These are phyloP conservation scores for human (Homo sapiens) DNA, from an alignment of 2,113 vertebrate species.

Conservation along the genomic window DNA sequence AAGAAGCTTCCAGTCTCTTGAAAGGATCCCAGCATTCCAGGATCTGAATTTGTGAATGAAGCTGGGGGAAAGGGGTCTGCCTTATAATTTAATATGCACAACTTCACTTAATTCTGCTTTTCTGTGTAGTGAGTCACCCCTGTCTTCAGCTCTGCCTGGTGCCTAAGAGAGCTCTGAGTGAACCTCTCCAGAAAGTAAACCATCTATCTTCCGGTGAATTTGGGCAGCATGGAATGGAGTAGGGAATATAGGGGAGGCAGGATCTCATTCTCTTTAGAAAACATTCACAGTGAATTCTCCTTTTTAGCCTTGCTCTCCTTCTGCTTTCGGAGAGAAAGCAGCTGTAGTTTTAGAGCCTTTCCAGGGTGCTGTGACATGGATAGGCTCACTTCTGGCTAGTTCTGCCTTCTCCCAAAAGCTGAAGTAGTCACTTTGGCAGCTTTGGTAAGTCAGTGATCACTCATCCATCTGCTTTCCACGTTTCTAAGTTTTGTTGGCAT, in stretches of 20 bases:
- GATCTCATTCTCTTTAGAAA: neutral
- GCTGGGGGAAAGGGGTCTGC: neutral
- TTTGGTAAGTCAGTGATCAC: neutral
- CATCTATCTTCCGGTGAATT: neutral
- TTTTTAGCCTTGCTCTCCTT: neutral
- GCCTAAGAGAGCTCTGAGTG: neutral
- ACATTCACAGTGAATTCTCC: neutral
- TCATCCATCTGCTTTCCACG: neutral
- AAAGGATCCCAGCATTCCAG: neutral
- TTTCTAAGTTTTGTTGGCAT: neutral
- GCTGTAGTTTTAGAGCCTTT: neutral
- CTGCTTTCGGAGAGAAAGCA: neutral
- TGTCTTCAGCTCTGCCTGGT: neutral
- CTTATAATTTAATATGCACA: neutral
- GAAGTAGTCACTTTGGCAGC: neutral
- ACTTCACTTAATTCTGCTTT: slow-evolving; percentile 31
- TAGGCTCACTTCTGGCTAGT: neutral
- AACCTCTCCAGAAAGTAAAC: neutral
- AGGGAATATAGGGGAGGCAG: neutral
- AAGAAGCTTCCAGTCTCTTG: neutral
- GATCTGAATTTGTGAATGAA: slow-evolving; percentile 1
- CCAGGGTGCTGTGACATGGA: neutral
- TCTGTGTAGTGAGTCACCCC: neutral
- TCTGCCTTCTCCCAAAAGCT: neutral
- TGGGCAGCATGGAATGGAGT: neutral